Conservation (phyloP, 1,140 invertebrate genomes). For the Macrobrachium nipponense region DNA sequence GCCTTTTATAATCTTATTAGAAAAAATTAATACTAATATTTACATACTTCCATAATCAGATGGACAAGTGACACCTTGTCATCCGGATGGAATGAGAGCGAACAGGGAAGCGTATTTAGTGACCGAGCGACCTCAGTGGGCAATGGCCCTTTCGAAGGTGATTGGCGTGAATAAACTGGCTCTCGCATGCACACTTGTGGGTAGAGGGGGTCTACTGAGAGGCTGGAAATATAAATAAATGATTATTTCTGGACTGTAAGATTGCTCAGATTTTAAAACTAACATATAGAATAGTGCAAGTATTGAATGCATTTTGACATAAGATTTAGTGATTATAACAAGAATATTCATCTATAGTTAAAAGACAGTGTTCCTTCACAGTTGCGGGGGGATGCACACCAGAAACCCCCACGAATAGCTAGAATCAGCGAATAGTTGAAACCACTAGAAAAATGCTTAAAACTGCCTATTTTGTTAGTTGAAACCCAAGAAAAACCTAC, state of each 20-base stretch:
- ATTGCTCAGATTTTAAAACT: neutral
- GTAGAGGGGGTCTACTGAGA: conserved; percentile 92
- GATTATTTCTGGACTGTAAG: too few species aligned
- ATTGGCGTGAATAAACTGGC: conserved; percentile 65
- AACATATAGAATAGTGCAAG: neutral
- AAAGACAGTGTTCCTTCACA: too few species aligned
- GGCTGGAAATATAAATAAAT: conserved; percentile 73
- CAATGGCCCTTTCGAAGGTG: conserved; percentile 72
- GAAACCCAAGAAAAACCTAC: too few species aligned
- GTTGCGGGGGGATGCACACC: too few species aligned
- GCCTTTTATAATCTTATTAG: too few species aligned
- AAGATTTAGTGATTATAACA: too few species aligned
- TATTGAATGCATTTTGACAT: neutral
- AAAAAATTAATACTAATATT: neutral
- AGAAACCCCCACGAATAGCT: too few species aligned
- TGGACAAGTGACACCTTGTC: conserved; percentile 84
- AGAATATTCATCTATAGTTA: too few species aligned
- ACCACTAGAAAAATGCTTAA: too few species aligned
- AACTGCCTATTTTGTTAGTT: too few species aligned
- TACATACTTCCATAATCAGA: conserved; percentile 87
- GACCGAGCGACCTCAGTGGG: conserved; percentile 85
- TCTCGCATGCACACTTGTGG: conserved; percentile 81
- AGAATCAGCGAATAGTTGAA: too few species aligned
- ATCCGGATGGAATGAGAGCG: conserved; percentile 81
- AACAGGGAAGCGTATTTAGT: conserved; percentile 90